These are phyloP conservation scores for Leucania comma DNA, from an alignment of 2,888 invertebrate species.

Conservation along the genomic window DNA sequence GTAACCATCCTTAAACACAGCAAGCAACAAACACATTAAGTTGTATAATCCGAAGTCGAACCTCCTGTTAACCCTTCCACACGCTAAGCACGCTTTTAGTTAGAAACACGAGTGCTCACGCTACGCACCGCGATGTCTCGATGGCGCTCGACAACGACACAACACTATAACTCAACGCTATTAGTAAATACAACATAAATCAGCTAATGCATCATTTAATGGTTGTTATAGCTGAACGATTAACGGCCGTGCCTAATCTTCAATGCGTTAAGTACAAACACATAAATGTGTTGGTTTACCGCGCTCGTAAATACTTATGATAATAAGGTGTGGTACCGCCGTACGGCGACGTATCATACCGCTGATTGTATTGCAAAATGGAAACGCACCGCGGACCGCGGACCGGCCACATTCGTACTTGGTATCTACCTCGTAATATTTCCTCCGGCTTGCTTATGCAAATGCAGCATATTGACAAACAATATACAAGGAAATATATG, in stretches of 20 bases:
- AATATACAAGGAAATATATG: conserved; percentile 85
- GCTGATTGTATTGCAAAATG: conserved; percentile 85
- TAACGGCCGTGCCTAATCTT: conserved; percentile 80
- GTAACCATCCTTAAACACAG: conserved; percentile 11
- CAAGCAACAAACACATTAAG: conserved; percentile 22
- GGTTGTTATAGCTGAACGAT: conserved; percentile 72
- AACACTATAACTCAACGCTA: conserved; percentile 49
- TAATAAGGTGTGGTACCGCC: conserved; percentile 80
- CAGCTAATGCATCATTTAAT: conserved; percentile 67
- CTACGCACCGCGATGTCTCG: conserved; percentile 54
- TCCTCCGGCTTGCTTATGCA: conserved; percentile 82
- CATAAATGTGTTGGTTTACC: conserved; percentile 86
- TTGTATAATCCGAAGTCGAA: conserved; percentile 22
- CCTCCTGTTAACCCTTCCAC: conserved; percentile 23
- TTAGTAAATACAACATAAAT: conserved; percentile 65
- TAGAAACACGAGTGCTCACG: conserved; percentile 30
- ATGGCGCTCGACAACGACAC: conserved; percentile 48
- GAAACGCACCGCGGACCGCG: conserved; percentile 77
- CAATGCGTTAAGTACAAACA: conserved; percentile 77
- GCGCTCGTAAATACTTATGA: conserved; percentile 84
- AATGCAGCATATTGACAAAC: conserved; percentile 84
- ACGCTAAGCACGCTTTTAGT: conserved; percentile 33
- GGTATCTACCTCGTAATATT: conserved; percentile 78
- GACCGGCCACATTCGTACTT: conserved; percentile 74
- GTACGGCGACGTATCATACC: conserved; percentile 72